These are phyloP conservation scores for Syrrhaptes paradoxus DNA, from an alignment of 2,113 vertebrate genomes.

Conservation along the genomic window DNA sequence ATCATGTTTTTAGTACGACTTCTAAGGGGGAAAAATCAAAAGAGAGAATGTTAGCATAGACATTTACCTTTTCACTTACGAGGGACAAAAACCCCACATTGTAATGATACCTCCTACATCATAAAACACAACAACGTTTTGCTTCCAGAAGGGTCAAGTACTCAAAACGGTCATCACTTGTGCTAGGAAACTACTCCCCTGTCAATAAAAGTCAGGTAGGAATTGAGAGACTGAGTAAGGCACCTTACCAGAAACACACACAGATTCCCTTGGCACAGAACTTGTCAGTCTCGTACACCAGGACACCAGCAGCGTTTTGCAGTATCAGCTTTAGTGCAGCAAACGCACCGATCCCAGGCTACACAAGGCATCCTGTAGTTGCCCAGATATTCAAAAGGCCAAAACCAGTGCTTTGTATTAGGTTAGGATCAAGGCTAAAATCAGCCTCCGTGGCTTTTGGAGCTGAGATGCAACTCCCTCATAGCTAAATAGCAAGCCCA, in stretches of 20 bases:
- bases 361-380: background rate
- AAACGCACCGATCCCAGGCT: background rate
- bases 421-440: background rate
- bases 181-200: background rate
- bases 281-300: background rate
- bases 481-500: background rate
- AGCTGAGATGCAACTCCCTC: background rate
- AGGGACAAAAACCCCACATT: background rate
- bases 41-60: background rate
- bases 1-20: conserved; percentile 98
- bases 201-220: background rate
- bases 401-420: background rate
- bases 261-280: background rate
- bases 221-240: background rate
- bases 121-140: background rate
- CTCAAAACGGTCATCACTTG: background rate
- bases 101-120: background rate
- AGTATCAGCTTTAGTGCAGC: background rate
- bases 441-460: background rate
- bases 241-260: background rate
- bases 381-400: background rate
- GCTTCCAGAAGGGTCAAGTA: background rate
- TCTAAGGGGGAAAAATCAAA: conserved; percentile 65
- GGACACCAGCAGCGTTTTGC: background rate
- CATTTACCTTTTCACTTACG: background rate